Conservation (phyloP, 2,797 vertebrate genomes). For the Mormyrops attenuatus region DNA sequence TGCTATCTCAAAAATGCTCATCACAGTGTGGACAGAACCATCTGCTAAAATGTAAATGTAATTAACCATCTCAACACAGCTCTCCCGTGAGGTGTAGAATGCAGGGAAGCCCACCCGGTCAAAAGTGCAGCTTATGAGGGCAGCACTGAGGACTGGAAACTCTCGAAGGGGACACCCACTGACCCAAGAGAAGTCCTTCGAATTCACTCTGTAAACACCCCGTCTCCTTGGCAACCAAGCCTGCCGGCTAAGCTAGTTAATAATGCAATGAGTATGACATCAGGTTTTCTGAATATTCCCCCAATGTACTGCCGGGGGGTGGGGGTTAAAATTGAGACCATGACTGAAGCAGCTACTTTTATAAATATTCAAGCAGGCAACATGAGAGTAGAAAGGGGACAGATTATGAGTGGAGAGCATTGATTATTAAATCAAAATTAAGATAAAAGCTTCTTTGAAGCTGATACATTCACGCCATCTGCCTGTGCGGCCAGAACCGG, state of each 20-base stretch:
- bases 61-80: not conserved
- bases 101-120: not conserved
- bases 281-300: slow-evolving; percentile 5
- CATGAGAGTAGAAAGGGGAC: not conserved
- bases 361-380: slow-evolving; percentile 13
- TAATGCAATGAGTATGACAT: slow-evolving; percentile 6
- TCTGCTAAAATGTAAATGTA: not conserved
- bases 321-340: not conserved
- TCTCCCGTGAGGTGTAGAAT: not conserved
- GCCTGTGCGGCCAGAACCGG: too few relatives aligned
- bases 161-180: not conserved
- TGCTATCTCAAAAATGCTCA: not conserved
- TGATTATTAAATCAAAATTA: slow-evolving; percentile 14
- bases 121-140: not conserved
- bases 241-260: not conserved
- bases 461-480: not conserved
- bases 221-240: not conserved
- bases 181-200: not conserved
- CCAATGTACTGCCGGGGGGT: not conserved
- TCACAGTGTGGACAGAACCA: not conserved
- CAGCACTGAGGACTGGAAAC: not conserved
- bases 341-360: slow-evolving; percentile 5
- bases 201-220: not conserved
- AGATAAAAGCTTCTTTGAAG: slow-evolving; percentile 20
- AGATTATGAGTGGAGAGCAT: not conserved